phyloP scores from a whole-genome alignment of 2,888 invertebrate genomes.

The Torymus aiolomorphi region DNA sequence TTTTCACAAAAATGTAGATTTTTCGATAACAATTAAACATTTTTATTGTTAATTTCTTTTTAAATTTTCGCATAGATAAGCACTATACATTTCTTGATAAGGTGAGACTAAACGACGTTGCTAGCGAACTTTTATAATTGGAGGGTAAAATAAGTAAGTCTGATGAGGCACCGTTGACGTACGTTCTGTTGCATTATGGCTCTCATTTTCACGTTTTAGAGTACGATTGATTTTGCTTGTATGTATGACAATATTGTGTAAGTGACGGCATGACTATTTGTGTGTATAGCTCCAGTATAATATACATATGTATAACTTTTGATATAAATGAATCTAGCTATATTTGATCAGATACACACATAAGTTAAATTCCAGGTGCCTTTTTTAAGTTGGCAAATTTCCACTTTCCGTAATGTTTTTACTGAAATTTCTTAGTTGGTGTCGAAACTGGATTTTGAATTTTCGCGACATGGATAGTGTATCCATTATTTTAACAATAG shows the following conservation, averaged over 20 bases:
- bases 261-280: slow-evolving; percentile 46
- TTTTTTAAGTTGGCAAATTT: slow-evolving; percentile 53
- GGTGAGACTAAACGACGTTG: slow-evolving; percentile 22
- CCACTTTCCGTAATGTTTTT: slow-evolving; percentile 22
- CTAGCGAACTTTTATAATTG: slow-evolving; percentile 43
- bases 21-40: slow-evolving; percentile 47
- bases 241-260: slow-evolving; percentile 48
- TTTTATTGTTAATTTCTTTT: slow-evolving; percentile 46
- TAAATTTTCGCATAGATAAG: slow-evolving; percentile 35
- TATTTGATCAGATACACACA: slow-evolving; percentile 51
- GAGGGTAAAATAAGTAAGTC: slow-evolving; percentile 38
- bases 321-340: slow-evolving; percentile 52
- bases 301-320: slow-evolving; percentile 50
- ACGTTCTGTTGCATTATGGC: slow-evolving; percentile 53
- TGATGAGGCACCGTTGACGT: slow-evolving; percentile 22
- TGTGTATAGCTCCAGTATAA: slow-evolving; percentile 46
- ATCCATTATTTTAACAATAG: slow-evolving; percentile 27
- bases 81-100: slow-evolving; percentile 30
- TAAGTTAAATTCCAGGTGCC: slow-evolving; percentile 56
- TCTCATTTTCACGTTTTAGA: slow-evolving; percentile 54
- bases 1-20: slow-evolving; percentile 59
- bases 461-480: background rate
- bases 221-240: slow-evolving; percentile 39
- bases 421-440: slow-evolving; percentile 2
- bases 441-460: slow-evolving; percentile 13